These are phyloP conservation scores for Drosophila ustulata DNA, from an alignment of 2,888 invertebrate species.

Conservation along the genomic window DNA sequence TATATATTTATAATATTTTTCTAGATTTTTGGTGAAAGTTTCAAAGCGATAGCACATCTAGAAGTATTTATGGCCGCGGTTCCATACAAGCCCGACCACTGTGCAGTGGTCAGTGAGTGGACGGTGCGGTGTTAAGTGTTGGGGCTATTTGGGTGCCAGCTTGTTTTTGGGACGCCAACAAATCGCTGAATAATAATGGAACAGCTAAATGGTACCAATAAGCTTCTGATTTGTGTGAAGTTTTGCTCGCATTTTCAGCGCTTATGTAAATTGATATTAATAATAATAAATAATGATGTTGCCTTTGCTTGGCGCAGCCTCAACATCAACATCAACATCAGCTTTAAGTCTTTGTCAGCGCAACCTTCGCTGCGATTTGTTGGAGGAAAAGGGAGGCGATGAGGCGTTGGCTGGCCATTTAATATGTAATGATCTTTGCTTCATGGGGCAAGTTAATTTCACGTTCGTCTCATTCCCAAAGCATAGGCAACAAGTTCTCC, in stretches of 20 bases:
- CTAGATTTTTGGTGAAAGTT: too few species aligned
- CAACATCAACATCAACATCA: not conserved
- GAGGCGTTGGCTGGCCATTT: slow-evolving; percentile 53
- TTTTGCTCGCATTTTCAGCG: slow-evolving; percentile 66
- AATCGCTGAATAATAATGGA: slow-evolving; percentile 70
- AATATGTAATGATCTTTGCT: slow-evolving; percentile 48
- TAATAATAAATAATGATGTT: slow-evolving; percentile 72
- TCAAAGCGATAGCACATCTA: too few species aligned
- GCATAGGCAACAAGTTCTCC: slow-evolving; percentile 23
- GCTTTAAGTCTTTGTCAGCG: slow-evolving; percentile 1
- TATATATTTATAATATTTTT: too few species aligned
- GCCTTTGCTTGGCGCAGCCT: slow-evolving; percentile 11
- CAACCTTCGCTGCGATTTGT: not conserved
- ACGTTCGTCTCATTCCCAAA: slow-evolving; percentile 35
- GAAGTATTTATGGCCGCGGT: too few species aligned
- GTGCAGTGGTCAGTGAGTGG: slow-evolving; percentile 16
- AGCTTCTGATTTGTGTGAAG: slow-evolving; percentile 78
- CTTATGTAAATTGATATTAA: slow-evolving; percentile 69
- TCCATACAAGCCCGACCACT: too few species aligned
- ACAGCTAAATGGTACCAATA: slow-evolving; percentile 70
- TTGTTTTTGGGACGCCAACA: slow-evolving; percentile 54
- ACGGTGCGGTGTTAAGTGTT: not conserved
- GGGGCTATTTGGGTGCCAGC: slow-evolving; percentile 29
- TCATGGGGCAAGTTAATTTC: slow-evolving; percentile 50
- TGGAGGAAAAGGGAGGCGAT: not conserved